These are phyloP conservation scores for Mergus octosetaceus DNA, from an alignment of 2,797 vertebrate species.

Conservation along the genomic window DNA sequence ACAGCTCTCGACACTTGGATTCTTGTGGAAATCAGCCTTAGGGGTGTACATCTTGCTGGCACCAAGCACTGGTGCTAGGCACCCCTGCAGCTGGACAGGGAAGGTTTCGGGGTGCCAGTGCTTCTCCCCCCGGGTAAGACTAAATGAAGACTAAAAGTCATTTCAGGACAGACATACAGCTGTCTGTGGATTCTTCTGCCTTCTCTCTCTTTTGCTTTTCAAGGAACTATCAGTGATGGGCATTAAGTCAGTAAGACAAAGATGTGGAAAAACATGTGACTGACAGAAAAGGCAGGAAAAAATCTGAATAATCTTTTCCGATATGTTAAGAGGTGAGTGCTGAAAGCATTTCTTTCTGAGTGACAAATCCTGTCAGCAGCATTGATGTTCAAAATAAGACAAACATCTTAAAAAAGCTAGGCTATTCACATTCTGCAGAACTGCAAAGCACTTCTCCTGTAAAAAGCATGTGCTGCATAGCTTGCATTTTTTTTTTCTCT, in stretches of 20 bases:
- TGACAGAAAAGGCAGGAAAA: not conserved
- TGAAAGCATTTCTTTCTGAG: not conserved
- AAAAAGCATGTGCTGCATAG: not conserved
- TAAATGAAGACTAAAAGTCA: too few relatives aligned
- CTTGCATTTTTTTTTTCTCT: not conserved
- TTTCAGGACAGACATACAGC: not conserved
- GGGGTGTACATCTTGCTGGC: too few relatives aligned
- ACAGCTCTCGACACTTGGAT: too few relatives aligned
- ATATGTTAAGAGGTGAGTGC: not conserved
- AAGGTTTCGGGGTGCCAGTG: too few relatives aligned
- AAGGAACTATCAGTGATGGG: too few relatives aligned
- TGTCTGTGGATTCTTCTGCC: not conserved
- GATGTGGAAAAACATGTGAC: not conserved
- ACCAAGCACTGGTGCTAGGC: too few relatives aligned
- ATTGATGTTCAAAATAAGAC: not conserved
- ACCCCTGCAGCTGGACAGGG: too few relatives aligned
- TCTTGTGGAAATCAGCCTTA: too few relatives aligned
- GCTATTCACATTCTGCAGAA: not conserved
- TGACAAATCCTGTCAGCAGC: not conserved
- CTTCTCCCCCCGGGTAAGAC: too few relatives aligned
- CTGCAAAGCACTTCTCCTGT: not conserved
- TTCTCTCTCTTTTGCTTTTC: not conserved
- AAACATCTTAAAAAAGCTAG: not conserved
- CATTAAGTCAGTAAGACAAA: not conserved
- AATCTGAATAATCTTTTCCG: not conserved